Conservation (phyloP, 2,797 vertebrate genomes). For the Melanogrammus aeglefinus region DNA sequence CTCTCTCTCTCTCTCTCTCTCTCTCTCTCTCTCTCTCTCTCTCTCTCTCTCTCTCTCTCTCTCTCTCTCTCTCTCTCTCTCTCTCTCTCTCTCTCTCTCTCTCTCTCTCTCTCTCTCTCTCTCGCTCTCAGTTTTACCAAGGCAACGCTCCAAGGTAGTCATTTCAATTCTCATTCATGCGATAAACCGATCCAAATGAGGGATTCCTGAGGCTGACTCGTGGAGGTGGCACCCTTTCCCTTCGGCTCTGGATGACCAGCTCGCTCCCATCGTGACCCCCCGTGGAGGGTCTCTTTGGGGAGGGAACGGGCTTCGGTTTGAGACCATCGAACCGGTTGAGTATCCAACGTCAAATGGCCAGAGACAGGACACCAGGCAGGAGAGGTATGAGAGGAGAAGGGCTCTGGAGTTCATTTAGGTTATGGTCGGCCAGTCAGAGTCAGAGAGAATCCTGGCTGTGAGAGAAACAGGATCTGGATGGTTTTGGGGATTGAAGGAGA, state of each 20-base stretch:
- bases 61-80: neutral
- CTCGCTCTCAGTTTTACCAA: constrained; percentile 2
- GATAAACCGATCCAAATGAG: constrained; percentile 15
- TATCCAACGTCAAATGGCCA: neutral
- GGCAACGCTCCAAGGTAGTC: constrained; percentile 27
- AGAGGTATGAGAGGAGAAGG: neutral
- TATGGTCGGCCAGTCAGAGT: neutral
- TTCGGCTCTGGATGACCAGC: neutral
- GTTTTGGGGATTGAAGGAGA: neutral
- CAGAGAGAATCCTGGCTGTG: neutral
- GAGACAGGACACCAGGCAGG: neutral
- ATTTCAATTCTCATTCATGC: constrained; percentile 54
- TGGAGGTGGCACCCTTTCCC: neutral
- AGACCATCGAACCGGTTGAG: neutral
- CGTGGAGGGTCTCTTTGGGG: too few relatives aligned
- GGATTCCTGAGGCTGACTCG: neutral
- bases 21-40: neutral
- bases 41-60: neutral
- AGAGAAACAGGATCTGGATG: neutral
- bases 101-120: neutral
- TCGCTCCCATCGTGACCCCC: too few relatives aligned
- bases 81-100: neutral
- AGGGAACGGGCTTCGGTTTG: neutral
- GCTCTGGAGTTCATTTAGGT: neutral
- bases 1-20: neutral